A percentile compares a stretch with the other conserved stretches of the same genome.
These are phyloP conservation scores for Pelodiscus sinensis DNA, from an alignment of 2,113 vertebrate species.

Conservation along the genomic window DNA sequence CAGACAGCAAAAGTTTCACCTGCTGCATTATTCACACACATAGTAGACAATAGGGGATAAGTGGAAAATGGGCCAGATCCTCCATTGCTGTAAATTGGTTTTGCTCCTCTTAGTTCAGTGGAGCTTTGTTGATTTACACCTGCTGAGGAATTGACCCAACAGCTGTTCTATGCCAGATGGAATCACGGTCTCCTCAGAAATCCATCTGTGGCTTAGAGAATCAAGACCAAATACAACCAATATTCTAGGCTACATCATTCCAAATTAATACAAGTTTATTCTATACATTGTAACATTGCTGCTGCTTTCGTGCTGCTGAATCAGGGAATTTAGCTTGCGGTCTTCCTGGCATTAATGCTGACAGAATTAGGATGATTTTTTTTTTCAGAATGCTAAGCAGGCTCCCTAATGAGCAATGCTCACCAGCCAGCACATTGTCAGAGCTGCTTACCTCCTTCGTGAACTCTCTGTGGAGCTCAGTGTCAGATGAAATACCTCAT, in stretches of 20 bases:
- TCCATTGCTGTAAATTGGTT: rapidly evolving
- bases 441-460: background rate
- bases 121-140: background rate
- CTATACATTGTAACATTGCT: background rate
- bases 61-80: background rate
- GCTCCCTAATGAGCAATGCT: background rate
- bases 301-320: background rate
- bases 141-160: rapidly evolving
- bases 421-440: background rate
- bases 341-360: background rate
- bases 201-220: background rate
- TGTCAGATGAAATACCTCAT: background rate
- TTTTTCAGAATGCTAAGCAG: conserved; percentile 18
- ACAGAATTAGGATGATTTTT: conserved; percentile 39
- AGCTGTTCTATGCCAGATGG: background rate
- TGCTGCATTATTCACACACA: background rate
- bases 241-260: background rate
- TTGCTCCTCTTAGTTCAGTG: background rate
- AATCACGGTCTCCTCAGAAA: background rate
- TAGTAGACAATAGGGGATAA: rapidly evolving
- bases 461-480: background rate
- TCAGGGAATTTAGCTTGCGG: background rate
- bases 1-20: background rate
- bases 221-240: background rate
- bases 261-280: conserved; percentile 1